Evolutionary conservation across 2,113 vertebrate species (phyloP).

Genomic region (Campylomormyrus tamandua): DNA sequence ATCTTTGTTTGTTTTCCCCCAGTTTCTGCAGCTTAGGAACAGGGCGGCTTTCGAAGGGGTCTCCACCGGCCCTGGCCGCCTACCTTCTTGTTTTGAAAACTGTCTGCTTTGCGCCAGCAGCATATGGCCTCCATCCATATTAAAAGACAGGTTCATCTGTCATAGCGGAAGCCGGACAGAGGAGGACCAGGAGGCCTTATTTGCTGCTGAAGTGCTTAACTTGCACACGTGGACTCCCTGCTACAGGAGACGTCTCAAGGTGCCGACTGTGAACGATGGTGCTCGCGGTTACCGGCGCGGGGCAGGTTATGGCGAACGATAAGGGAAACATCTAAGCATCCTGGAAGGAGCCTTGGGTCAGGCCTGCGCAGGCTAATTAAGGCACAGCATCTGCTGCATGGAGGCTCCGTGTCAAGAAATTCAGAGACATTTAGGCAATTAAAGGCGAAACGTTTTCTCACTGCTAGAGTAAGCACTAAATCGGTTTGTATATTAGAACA

Average conservation of each 20-base stretch:
- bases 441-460: conserved; percentile 79
- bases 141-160: conserved; percentile 97
- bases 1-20: neutral
- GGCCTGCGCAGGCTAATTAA: conserved; percentile 93
- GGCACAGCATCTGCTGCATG: conserved; percentile 86
- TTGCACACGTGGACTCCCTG: conserved; percentile 62
- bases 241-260: conserved; percentile 68
- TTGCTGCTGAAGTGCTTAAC: conserved; percentile 86
- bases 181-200: conserved; percentile 76
- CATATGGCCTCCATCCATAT: conserved; percentile 98
- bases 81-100: neutral
- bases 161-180: conserved; percentile 75
- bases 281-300: conserved; percentile 56
- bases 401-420: conserved; percentile 70
- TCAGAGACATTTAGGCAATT: conserved; percentile 66
- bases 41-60: neutral
- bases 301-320: conserved; percentile 79
- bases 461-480: conserved; percentile 73
- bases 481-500: conserved; percentile 75
- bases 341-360: conserved; percentile 82
- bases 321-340: conserved; percentile 81
- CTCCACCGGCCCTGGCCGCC: neutral
- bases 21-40: neutral
- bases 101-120: conserved; percentile 56
- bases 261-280: conserved; percentile 69